Evolutionary conservation across 53 echinoderm and acorn worm genomes (phyloP), one percentile per base, ranked within the genome.

Genomic region (Patiria pectinifera): DNA sequence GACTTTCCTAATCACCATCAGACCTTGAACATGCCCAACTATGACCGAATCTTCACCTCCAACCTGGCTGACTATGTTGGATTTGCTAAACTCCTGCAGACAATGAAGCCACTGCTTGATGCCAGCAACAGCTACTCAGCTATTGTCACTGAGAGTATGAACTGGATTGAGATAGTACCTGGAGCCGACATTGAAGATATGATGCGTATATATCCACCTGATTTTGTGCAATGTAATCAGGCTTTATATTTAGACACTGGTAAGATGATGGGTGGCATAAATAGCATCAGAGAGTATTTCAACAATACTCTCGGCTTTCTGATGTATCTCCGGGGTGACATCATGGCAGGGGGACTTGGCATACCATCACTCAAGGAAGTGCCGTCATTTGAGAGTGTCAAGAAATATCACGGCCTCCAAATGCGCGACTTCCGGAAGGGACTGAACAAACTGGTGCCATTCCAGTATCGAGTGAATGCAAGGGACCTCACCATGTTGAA

Each of bases 401-500:
- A 58, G 82, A 82, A 77, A 59, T 93, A 87, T 48, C 25, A 93
- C 15, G 94, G 95, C n/a, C 71, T 96, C 24, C 53, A 26, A 4
- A 83, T 96, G 89, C 92, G 94, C 8, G 94, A 96, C 76, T 95
- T 96, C 69, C 45, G 90, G 22, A 83, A 92, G 80, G 95, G 80
- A 45, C 84, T 80, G 1, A 96, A 96, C 89, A 78, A 53, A 21
- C 92, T 96, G 21, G 82, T 95, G 9, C 93, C 96, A 46, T 95
- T 93, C 80, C 76, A 60, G 49, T 92, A 86, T 45, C 74, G 92
- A 2, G 82, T 86, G 24, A 92, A 92, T 84, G 87, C 71, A n/a
- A 77, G 92, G 24, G 69, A 47, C 81, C 71, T 92, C 62, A 92
- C 86, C 92, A 48, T 87, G 81, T 0, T 66, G 80, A 70, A 82